Evolutionary conservation across 2,888 invertebrate genomes (phyloP), one percentile per base, ranked within the genome.

Genomic region (Tillus elongatus): DNA sequence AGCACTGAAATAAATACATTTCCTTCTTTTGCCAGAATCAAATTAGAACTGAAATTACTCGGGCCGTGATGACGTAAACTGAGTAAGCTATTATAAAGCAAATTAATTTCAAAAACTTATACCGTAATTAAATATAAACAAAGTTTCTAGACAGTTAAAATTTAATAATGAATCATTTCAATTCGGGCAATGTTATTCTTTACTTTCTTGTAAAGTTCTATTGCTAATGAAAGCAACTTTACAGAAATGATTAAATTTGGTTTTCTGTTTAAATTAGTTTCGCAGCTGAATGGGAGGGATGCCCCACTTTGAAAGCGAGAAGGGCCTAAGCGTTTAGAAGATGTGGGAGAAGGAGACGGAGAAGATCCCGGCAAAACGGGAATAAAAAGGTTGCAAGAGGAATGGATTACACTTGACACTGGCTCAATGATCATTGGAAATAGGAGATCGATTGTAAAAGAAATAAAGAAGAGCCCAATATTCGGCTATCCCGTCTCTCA

Each of bases 111-210:
- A 48, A 43, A 53, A 54, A 55, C 51, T 56, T 51, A 55, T 52
- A 52, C 44, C 47, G 43, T 57, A 58, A 60, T 58, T 58, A 56
- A 58, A 60, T 56, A 57, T 57, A 59, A 60, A 58, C 58, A 58
- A 56, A 55, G 52, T 56, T 54, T 52, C 51, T 52, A 54, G 55
- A 52, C 52, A 56, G 54, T 53, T 51, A 50, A 56, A 58, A 59
- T 60, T 57, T 58, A 61, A 60, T 60, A 62, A 58, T 57, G 58
- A 56, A 56, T 58, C 57, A 56, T 58, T 60, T 51, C 55, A 56
- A 60, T 60, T 57, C 54, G 48, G 52, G 53, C 51, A 53, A 54
- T 61, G 57, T 61, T 61, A 60, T 63, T 60, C 61, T 61, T 61
- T 58, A 58, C 56, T 58, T 59, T 58, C 49, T 56, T 54, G 57